Percentiles rank a stretch among this genome's conserved stretches.
These are phyloP conservation scores for Sakesphorus luctuosus DNA, from an alignment of 2,113 vertebrate genomes.

Conservation along the genomic window DNA sequence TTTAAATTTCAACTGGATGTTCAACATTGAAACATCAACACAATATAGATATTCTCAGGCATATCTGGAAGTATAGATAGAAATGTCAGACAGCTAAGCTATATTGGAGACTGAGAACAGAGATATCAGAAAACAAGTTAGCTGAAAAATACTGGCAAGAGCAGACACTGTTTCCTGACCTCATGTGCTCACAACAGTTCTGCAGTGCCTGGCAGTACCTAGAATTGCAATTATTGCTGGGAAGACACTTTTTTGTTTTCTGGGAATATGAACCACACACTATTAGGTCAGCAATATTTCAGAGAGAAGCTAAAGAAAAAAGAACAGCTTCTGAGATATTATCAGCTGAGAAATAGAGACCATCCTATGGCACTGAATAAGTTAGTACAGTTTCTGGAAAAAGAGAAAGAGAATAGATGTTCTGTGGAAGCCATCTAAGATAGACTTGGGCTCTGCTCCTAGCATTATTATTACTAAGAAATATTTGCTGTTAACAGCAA, in stretches of 20 bases:
- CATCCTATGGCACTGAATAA: neutral
- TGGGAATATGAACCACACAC: slow-evolving; percentile 46
- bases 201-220: neutral
- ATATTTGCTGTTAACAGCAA: neutral
- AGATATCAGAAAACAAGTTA: neutral
- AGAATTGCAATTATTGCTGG: slow-evolving; percentile 42
- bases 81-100: neutral
- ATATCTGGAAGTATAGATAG: neutral
- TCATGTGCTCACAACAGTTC: neutral
- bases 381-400: slow-evolving; percentile 8
- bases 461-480: neutral
- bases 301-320: neutral
- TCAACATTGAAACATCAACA: neutral
- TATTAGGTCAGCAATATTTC: slow-evolving; percentile 25
- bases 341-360: neutral
- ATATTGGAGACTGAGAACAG: neutral
- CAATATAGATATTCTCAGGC: neutral
- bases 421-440: neutral
- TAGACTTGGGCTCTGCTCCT: neutral
- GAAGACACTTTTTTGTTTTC: slow-evolving; percentile 9
- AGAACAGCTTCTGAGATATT: neutral
- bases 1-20: neutral
- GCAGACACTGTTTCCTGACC: neutral
- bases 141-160: neutral
- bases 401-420: neutral